Conservation (phyloP, 2,888 invertebrate species). For the Cephus sareptanus region DNA sequence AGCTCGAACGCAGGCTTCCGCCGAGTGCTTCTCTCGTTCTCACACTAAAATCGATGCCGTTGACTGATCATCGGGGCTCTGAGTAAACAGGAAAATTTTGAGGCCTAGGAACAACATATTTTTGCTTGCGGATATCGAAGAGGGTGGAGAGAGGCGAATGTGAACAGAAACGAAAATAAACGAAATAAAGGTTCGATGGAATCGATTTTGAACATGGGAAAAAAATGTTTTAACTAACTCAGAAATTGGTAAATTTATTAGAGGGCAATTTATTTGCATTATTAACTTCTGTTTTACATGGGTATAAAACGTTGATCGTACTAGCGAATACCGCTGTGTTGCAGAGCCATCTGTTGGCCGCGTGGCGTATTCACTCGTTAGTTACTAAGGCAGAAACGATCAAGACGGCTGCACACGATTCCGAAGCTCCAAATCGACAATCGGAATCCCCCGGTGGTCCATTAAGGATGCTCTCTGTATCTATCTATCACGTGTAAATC, state of each 20-base stretch:
- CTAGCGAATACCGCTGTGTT: neutral
- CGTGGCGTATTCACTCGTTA: neutral
- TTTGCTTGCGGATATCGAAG: neutral
- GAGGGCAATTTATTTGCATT: neutral
- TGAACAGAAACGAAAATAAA: neutral
- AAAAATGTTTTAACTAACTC: neutral
- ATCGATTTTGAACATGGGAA: neutral
- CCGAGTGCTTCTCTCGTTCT: neutral
- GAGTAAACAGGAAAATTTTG: neutral
- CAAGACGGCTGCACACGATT: neutral
- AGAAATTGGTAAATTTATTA: neutral
- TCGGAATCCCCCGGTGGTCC: slow-evolving; percentile 41
- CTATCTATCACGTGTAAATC: slow-evolving; percentile 41
- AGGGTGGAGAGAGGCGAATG: neutral
- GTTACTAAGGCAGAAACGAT: neutral
- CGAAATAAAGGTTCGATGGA: neutral
- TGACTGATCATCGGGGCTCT: neutral
- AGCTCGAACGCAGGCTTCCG: neutral
- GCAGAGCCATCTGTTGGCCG: neutral
- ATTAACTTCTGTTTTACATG: neutral
- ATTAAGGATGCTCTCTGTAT: slow-evolving; percentile 38
- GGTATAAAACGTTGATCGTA: neutral
- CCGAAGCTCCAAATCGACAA: slow-evolving; percentile 31
- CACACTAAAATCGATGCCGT: neutral
- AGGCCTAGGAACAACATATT: neutral